A percentile compares a stretch with the other conserved stretches of the same genome.
These are phyloP conservation scores for Lepisosteus oculatus DNA, from an alignment of 2,113 vertebrate species.

Conservation along the genomic window DNA sequence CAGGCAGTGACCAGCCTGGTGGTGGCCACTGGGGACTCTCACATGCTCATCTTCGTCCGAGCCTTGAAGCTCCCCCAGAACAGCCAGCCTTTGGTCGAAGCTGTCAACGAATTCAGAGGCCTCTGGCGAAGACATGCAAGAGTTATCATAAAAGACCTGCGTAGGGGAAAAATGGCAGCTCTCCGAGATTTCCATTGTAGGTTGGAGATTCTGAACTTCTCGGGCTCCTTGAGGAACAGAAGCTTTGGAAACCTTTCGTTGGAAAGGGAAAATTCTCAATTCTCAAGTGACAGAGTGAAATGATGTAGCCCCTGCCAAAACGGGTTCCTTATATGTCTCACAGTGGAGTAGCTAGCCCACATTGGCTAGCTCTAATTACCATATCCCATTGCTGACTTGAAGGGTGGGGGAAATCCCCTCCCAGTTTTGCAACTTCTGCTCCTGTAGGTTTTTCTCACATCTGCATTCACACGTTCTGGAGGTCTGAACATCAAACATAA, in stretches of 20 bases:
- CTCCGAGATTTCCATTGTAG: slow-evolving; percentile 75
- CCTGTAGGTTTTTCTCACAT: slow-evolving; percentile 70
- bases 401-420: slow-evolving; percentile 54
- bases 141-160: slow-evolving; percentile 82
- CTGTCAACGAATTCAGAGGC: slow-evolving; percentile 63
- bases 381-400: slow-evolving; percentile 73
- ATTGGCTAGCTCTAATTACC: slow-evolving; percentile 82
- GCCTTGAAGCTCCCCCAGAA: slow-evolving; percentile 59
- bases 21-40: slow-evolving; percentile 79
- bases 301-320: slow-evolving; percentile 58
- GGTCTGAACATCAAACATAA: too few relatives aligned
- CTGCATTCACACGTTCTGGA: slow-evolving; percentile 49
- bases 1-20: slow-evolving; percentile 91
- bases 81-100: slow-evolving; percentile 58
- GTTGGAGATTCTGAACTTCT: slow-evolving; percentile 3
- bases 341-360: slow-evolving; percentile 72
- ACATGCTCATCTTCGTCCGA: slow-evolving; percentile 91
- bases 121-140: slow-evolving; percentile 82
- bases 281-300: slow-evolving; percentile 62
- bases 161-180: slow-evolving; percentile 79
- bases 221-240: slow-evolving; percentile 13
- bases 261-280: slow-evolving; percentile 46
- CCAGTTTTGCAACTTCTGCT: slow-evolving; percentile 42
- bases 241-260: slow-evolving; percentile 22
- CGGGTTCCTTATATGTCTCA: slow-evolving; percentile 80